Base-by-base conservation (phyloP, 1,140 invertebrate species). In the Cataglyphis hispanica region DNA sequence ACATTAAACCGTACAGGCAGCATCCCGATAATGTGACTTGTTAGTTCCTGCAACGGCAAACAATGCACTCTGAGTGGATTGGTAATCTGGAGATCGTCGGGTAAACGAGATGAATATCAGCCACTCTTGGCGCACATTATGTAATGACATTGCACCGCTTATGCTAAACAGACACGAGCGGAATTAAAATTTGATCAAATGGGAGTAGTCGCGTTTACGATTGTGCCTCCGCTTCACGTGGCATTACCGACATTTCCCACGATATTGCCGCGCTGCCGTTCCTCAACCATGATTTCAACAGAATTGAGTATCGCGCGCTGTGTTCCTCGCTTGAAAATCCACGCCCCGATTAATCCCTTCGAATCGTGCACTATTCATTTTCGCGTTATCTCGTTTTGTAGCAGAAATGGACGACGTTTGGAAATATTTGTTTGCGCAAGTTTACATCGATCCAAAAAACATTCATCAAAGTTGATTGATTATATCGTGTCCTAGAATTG, bases 171-270 rank as follows among this genome's bases (percentile, higher is more conserved):
- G 89, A 86, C 90, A 92, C 89, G 89, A 91, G 92, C 89, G 92
- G 92, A 92, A 93, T 93, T 93, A 93, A 93, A 93, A 93, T 90
- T 87, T 89, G 88, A 89, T 86, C 84, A 80, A 89, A 93, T 92
- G 90, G 91, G 66, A 92, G 90, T 90, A 86, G 86, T 91, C 86
- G 90, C 80, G 56, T 90, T 91, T 84, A 87, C 67, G 67, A 83
- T 34, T 83, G 78, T 74, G 58, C 67, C 66, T 56, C 46, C 46
- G 84, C 84, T 88, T 84, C 88, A 70, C 86, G 72, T 69, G 72
- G 80, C 83, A 86, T 64, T 56, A 69, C 66, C 86, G 86, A 87
- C 88, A 75, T 90, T 91, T 91, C 89, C 87, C 86, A 90, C 88
- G 67, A 70, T 83, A 60, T 60, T 83, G 67, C 53, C 13, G 37